Base-by-base conservation (phyloP, 2,888 invertebrate species). In the Trichopria drosophilae region DNA sequence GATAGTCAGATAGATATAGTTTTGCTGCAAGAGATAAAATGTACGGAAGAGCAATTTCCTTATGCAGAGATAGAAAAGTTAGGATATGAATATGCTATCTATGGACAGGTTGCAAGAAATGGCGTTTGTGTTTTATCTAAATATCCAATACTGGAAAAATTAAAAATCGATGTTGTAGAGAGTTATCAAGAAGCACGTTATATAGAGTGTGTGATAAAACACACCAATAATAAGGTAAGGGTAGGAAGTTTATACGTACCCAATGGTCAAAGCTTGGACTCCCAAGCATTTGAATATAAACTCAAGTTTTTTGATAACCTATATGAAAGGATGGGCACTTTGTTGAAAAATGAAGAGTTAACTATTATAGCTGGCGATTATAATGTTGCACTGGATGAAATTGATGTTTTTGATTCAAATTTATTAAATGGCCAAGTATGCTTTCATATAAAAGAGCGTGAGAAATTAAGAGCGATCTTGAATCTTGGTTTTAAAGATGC, bases 381-480 rank as follows among this genome's bases (percentile, higher is more conserved):
- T 48, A 48, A 48, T 48, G 48, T 48, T 41, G 48, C 48, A 48
- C 48, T 28, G 35, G 48, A 48, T 41, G 48, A 48, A 41, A 48
- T 48, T 48, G 48, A 48, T 41, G 41, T 48, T 41, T 48, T 41
- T 48, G 41, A 48, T 48, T 41, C 48, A 48, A 48, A 48, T 35
- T 41, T 41, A 41, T 48, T 48, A 35, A 34, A 48, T 48, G 48
- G 48, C 48, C 41, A 41, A 48, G 41, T 48, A 35, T 48, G 48
- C 48, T 48, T 48, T 48, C 41, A 48, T 48, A 48, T 48, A 41
- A 41, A 41, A 48, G 48, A 48, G 26, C 41, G 48, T 41, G 41
- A 48, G 48, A 48, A 41, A 35, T 41, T 48, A 41, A 41, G 34
- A 41, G 26, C 32, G 22, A 40, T 48, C 41, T 48, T 48, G 48